A percentile compares a stretch with the other conserved stretches of the same genome.
phyloP scores from a whole-genome alignment of 2,888 invertebrate species.

The Melanchra persicariae region DNA sequence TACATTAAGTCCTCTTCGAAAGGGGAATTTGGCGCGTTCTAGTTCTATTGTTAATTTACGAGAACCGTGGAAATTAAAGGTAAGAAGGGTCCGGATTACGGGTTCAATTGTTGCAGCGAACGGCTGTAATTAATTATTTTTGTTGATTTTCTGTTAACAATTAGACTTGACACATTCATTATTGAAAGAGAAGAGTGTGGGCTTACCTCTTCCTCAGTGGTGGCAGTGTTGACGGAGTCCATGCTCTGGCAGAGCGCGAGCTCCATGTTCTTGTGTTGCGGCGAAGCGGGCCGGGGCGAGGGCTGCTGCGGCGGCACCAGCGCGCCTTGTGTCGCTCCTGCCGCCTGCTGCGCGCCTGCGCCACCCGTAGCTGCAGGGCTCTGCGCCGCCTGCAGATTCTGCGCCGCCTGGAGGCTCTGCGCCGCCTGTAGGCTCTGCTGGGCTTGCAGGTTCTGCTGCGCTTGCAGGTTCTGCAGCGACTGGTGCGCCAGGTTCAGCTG shows the following conservation, averaged over 20 bases:
- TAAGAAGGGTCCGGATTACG: constrained; percentile 61
- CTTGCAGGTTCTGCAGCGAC: constrained; percentile 85
- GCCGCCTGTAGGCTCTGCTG: constrained; percentile 78
- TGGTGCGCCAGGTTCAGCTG: constrained; percentile 88
- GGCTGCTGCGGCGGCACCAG: constrained; percentile 88
- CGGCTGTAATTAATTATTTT: constrained; percentile 53
- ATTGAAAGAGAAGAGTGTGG: not conserved
- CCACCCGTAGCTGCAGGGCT: constrained; percentile 84
- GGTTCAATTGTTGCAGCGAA: constrained; percentile 55
- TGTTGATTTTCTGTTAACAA: constrained; percentile 14
- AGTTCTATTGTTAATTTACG: constrained; percentile 74
- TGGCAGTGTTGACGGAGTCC: constrained; percentile 99
- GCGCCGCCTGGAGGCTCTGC: constrained; percentile 76
- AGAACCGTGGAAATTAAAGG: constrained; percentile 61
- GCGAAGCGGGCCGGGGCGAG: constrained; percentile 84
- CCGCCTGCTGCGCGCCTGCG: constrained; percentile 82
- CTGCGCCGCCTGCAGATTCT: constrained; percentile 77
- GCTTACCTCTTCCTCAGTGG: constrained; percentile 99
- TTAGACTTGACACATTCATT: constrained; percentile 8
- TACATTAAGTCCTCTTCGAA: constrained; percentile 78
- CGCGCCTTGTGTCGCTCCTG: constrained; percentile 84
- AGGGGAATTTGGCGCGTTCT: constrained; percentile 71
- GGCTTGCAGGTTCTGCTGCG: constrained; percentile 81
- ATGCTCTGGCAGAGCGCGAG: constrained; percentile 98
- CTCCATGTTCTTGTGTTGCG: constrained; percentile 89